phyloP scores from a whole-genome alignment of 35 echinoderm and acorn worm genomes.

The Heliocidaris erythrogramma region DNA sequence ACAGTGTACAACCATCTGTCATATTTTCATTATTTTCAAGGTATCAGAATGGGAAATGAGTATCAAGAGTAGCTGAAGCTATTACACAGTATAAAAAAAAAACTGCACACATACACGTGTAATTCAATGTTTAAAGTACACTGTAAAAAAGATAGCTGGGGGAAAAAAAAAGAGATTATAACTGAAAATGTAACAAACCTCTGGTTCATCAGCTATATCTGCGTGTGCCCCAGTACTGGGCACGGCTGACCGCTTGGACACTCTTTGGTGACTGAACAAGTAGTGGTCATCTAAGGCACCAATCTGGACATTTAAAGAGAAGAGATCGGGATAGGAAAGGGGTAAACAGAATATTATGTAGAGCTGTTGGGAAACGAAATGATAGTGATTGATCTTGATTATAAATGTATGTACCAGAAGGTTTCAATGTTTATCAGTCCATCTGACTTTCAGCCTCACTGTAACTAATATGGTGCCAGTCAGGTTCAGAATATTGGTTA shows the following conservation, averaged over 20 bases:
- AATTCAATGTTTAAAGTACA: not conserved
- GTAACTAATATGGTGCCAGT: too few relatives aligned
- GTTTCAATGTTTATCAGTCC: too few relatives aligned
- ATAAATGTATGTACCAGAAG: too few relatives aligned
- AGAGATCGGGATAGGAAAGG: not conserved
- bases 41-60: not conserved
- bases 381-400: too few relatives aligned
- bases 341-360: not conserved
- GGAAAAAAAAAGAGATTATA: not conserved
- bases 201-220: slow-evolving; percentile 49
- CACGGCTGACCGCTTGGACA: slow-evolving; percentile 51
- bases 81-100: not conserved
- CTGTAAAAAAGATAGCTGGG: not conserved
- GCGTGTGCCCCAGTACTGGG: slow-evolving; percentile 50
- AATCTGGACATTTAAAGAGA: slow-evolving; percentile 48
- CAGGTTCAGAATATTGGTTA: too few relatives aligned
- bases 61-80: too few relatives aligned
- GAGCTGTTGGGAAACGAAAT: not conserved
- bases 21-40: not conserved
- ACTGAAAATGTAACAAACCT: slow-evolving; percentile 50
- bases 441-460: too few relatives aligned
- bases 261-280: slow-evolving; percentile 52
- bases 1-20: too few relatives aligned
- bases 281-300: slow-evolving; percentile 69
- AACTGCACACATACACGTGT: not conserved